These are phyloP conservation scores for Anabas testudineus DNA, from an alignment of 2,797 vertebrate species.

Conservation along the genomic window DNA sequence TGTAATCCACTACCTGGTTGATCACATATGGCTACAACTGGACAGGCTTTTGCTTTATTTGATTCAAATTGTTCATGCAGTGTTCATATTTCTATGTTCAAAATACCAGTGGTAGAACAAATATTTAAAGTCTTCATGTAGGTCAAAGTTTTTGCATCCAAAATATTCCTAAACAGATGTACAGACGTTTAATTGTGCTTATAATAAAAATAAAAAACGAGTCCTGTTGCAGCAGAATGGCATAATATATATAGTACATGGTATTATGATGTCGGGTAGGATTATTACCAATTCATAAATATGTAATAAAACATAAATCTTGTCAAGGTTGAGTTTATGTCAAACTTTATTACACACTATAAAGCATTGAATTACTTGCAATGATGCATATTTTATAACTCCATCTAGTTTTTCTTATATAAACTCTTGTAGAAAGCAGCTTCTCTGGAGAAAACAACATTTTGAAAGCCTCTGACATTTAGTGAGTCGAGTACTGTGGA, in stretches of 20 bases:
- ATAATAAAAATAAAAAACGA: too few relatives aligned
- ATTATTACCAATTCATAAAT: background rate
- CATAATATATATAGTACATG: background rate
- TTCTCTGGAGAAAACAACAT: background rate
- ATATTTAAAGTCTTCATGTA: background rate
- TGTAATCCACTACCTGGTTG: constrained; percentile 40
- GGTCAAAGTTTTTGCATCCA: background rate
- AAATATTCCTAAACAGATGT: background rate
- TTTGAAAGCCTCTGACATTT: background rate
- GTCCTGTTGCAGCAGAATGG: background rate
- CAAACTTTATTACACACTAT: background rate
- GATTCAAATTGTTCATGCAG: constrained; percentile 26
- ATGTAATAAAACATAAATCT: background rate
- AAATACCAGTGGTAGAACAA: constrained; percentile 18
- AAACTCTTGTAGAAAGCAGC: background rate
- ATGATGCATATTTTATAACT: background rate
- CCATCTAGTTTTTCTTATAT: background rate
- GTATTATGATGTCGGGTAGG: background rate
- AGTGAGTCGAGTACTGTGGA: background rate
- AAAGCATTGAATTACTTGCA: background rate
- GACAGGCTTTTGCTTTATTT: constrained; percentile 18
- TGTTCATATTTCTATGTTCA: constrained; percentile 14
- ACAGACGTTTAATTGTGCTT: background rate
- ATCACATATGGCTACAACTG: constrained; percentile 24
- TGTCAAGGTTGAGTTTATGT: background rate